phyloP scores from a whole-genome alignment of 2,113 vertebrate species.

The Ursus arctos region DNA sequence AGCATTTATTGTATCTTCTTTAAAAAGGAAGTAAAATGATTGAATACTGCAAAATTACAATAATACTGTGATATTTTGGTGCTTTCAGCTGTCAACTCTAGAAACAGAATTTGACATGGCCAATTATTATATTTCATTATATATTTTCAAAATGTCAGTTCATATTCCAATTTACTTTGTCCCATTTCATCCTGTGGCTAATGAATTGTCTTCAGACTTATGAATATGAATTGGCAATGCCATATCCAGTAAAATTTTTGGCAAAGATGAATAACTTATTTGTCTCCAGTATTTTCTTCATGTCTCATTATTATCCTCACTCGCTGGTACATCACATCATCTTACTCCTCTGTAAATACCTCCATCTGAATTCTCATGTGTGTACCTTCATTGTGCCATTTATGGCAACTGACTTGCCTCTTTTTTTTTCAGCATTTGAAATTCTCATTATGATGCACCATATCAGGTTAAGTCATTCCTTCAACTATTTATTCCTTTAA shows the following conservation, averaged over 20 bases:
- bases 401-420: not conserved
- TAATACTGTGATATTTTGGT: not conserved
- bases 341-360: not conserved
- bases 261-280: not conserved
- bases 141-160: slow-evolving; percentile 15
- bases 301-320: not conserved
- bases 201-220: slow-evolving; percentile 43
- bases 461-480: not conserved
- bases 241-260: not conserved
- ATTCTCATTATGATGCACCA: not conserved
- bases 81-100: not conserved
- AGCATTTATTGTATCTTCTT: not conserved
- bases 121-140: not conserved
- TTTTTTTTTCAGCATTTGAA: not conserved
- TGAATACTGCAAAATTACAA: not conserved
- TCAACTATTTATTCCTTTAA: not conserved
- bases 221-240: not conserved
- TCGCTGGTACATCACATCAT: not conserved
- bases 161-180: not conserved
- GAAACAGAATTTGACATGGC: not conserved
- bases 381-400: not conserved
- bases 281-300: not conserved
- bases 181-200: not conserved
- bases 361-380: not conserved
- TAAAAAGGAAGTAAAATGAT: slow-evolving; percentile 4